Evolutionary conservation across 2,797 vertebrate species (phyloP), one percentile per base, ranked within the genome.

Genomic region (Sebastes vulpes): DNA sequence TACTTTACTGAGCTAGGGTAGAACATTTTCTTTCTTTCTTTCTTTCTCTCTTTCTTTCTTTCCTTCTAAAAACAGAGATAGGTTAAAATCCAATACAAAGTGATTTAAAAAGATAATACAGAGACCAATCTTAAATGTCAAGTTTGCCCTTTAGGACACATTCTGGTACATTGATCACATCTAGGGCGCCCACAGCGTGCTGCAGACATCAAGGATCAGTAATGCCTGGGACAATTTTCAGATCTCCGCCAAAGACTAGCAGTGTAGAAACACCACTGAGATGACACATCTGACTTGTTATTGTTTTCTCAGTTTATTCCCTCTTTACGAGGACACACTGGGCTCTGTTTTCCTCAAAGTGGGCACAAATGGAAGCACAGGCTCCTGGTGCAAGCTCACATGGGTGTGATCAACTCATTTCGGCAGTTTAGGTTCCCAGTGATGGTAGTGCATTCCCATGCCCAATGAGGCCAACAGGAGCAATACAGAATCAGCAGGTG

Each of bases 101-200:
- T 60, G 46, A 64, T 48, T 56, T 20, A 9, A 60, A 61, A 53
- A 65, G 1, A 58, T 18, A 56, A 77, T 9, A 52, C 12, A 48
- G 52, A 78, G 31, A 35, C 8, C 32, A 25, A 35, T 50, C 4
- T 29, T 25, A 70, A 81, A 81, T 60, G 59, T 56, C 54, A 29
- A 4, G 8, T 64, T 52, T 14, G 52, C 32, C 63, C 58, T 53
- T 68, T 11, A 48, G 72, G 63, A 35, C 6, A 46, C 57, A 31
- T 18, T 20, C 32, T 61, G 31, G 25, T 20, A 26, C 14, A 29
- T 2, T 53, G 31, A 26, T 48, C 31, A 48, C 11, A 28, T 60
- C 25, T 20, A 1, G 14, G 7, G 9, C 3, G 32, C 18, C 42
- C 18, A n/a, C 42, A 52, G 29, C 11, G 4, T 0, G 14, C 50